These are phyloP conservation scores for Hylia prasina DNA, from an alignment of 2,113 vertebrate species.

Conservation along the genomic window DNA sequence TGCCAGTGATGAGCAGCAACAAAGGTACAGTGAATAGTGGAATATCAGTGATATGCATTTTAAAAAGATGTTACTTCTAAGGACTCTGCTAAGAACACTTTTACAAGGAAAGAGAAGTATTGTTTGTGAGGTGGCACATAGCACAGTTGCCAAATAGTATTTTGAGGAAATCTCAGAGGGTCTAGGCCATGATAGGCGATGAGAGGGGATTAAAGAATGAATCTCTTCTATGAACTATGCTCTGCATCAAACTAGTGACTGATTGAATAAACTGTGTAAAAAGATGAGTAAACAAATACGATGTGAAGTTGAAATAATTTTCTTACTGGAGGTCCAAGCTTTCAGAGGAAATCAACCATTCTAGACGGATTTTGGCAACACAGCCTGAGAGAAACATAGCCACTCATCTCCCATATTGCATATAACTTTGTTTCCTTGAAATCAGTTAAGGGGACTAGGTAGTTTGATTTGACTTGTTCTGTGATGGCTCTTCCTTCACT, in stretches of 20 bases:
- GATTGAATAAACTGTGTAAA: neutral
- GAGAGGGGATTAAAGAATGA: neutral
- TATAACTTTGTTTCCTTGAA: neutral
- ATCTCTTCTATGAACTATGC: neutral
- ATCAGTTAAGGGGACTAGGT: neutral
- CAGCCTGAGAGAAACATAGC: neutral
- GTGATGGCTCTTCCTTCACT: neutral
- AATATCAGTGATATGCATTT: neutral
- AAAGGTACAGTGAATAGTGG: neutral
- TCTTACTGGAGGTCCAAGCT: neutral
- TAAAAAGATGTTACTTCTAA: neutral
- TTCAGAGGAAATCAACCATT: neutral
- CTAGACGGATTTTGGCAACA: neutral
- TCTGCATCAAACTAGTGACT: neutral
- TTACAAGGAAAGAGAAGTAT: neutral
- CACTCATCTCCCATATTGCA: neutral
- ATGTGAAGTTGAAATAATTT: neutral
- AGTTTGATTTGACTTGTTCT: neutral
- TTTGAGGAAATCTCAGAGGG: neutral
- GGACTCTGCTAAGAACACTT: neutral
- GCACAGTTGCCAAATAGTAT: neutral
- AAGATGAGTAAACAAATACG: fast-evolving
- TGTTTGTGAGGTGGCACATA: neutral
- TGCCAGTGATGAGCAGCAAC: neutral
- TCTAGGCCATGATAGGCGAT: neutral